Evolutionary conservation across 92 coral and sea anemone species (phyloP), one percentile per base, ranked within the genome.

Genomic region (Parazoanthus darwini): DNA sequence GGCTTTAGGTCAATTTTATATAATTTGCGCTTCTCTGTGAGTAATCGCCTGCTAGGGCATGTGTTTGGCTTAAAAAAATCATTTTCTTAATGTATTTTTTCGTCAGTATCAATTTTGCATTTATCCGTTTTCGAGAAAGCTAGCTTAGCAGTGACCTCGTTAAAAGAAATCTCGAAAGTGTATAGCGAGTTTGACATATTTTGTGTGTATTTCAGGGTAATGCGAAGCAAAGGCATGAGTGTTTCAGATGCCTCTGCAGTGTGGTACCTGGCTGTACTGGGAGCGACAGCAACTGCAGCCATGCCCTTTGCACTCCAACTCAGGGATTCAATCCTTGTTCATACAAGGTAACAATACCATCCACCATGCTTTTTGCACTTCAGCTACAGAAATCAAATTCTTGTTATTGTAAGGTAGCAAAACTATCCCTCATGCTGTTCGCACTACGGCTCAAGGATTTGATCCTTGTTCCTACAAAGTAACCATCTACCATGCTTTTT

Each of bases 211-310:
- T 85, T 33, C 86, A 97, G 99, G 88, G 99, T 97, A 50, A 90
- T 97, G 66, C 96, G 92, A 83, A 94, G 93, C 83, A 95, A 93
- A 82, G 99, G 99, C 16, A 96, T 97, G 92, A 97, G 98, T 87
- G 98, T 97, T 11, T 92, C 97, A 20, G 99, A 97, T 91, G 99
- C 99, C 18, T 91, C 99, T 2, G 99, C 98, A 20, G 99, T 97
- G 56, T 97, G 99, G 99, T 97, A 95, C 65, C 96, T 97, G 22
- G 93, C 99, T 22, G 94, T 97, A 37, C 92, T 97, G 20, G 98
- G 97, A 13, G 93, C 98, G 8, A 97, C 99, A 54, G 97, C 99
- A 29, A 91, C 95, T 26, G 94, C 98, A 51, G 90, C 97, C 8
- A 86, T 97, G 88, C 99, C 99, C 35, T 88, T 94, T 74, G 98